phyloP scores from a whole-genome alignment of 2,113 vertebrate genomes.

The Datnioides undecimradiatus region DNA sequence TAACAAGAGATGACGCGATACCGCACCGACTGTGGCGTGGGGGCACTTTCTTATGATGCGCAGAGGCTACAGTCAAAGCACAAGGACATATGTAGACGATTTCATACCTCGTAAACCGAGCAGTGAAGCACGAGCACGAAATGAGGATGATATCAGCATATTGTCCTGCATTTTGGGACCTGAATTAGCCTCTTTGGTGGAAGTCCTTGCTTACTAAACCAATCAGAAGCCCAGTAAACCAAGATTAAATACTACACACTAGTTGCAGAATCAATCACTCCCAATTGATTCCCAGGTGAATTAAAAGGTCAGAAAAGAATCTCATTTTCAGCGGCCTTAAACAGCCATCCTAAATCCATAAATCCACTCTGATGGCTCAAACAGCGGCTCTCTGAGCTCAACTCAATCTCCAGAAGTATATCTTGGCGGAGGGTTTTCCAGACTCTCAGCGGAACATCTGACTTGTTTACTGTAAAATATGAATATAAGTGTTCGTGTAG shows the following conservation, averaged over 20 bases:
- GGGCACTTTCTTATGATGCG: neutral
- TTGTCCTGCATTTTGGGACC: neutral
- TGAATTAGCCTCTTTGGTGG: neutral
- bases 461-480: slow-evolving; percentile 56
- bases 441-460: slow-evolving; percentile 32
- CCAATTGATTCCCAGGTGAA: slow-evolving; percentile 31
- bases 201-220: neutral
- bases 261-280: slow-evolving; percentile 20
- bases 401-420: slow-evolving; percentile 41
- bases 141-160: slow-evolving; percentile 28
- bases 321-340: slow-evolving; percentile 41
- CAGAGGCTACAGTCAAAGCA: slow-evolving; percentile 24
- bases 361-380: slow-evolving; percentile 57
- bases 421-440: slow-evolving; percentile 26
- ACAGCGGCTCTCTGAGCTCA: slow-evolving; percentile 29
- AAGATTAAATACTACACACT: slow-evolving; percentile 26
- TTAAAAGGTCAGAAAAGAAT: slow-evolving; percentile 46
- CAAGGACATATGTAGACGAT: slow-evolving; percentile 39
- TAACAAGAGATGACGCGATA: slow-evolving; percentile 46
- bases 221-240: neutral
- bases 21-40: slow-evolving; percentile 6
- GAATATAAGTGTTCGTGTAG: slow-evolving; percentile 28
- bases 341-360: slow-evolving; percentile 51
- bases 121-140: neutral
- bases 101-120: slow-evolving; percentile 50